Evolutionary conservation across 1,140 invertebrate genomes (phyloP), one percentile per base, ranked within the genome.

Genomic region (Phocides pigmalion): DNA sequence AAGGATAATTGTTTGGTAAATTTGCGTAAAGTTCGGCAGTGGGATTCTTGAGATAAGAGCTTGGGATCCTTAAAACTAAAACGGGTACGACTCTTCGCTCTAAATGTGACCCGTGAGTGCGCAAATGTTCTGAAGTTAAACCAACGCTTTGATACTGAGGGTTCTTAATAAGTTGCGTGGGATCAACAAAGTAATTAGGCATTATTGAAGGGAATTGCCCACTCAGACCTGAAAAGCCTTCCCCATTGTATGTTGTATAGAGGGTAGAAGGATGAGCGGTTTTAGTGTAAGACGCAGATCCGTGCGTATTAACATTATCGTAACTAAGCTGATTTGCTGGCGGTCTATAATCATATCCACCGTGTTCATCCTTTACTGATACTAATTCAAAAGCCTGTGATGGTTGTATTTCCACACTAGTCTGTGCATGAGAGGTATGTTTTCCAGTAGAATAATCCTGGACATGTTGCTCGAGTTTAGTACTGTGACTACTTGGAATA

Each of bases 11-110:
- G 19, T 90, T 74, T 3, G 93, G 93, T 63, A 93, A 72, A 74
- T 93, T 93, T 2, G 93, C 85, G 74, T 93, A 93, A 2, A 94
- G 62, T 59, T 90, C 90, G 15, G 88, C 87, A 3, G 87, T 82
- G 8, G 92, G 90, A 76, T 92, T 92, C 41, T 86, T 89, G 6
- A 94, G 76, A 62, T 93, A 93, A 35, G 92, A 93, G 54, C 92
- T 93, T 35, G 92, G 93, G 32, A 94, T 89, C 71, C 93, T 89
- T 19, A 94, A 67, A 15, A 93, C 92, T 62, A 93, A 81, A 15
- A 94, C 93, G 22, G 93, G 93, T 12, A 93, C 91, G 3, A 92
- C 87, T 62, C 84, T 79, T 59, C 87, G 85, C 42, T 83, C 81
- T 15, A 82, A 66, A 15, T 84, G 73, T 14, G 79, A 68, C n/a